Percentiles rank a stretch among this genome's conserved stretches.
These are phyloP conservation scores for Chloropsis hardwickii DNA, from an alignment of 2,113 vertebrate genomes.

Conservation along the genomic window DNA sequence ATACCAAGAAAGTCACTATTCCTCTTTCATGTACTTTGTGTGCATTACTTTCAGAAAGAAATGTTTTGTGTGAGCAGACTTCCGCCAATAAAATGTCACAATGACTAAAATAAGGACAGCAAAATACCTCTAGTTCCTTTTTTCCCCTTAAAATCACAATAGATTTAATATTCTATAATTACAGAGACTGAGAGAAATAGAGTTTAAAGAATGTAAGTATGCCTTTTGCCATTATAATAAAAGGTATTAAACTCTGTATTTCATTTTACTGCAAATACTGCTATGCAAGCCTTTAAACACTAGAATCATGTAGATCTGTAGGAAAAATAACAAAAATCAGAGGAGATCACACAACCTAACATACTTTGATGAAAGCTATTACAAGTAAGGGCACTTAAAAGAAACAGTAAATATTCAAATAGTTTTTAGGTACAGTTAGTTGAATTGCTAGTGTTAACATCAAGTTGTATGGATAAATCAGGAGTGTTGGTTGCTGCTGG, in stretches of 20 bases:
- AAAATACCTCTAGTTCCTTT: slow-evolving; percentile 13
- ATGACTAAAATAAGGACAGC: not conserved
- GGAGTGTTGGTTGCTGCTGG: not conserved
- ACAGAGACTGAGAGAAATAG: slow-evolving; percentile 4
- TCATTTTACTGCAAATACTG: not conserved
- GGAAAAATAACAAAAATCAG: not conserved
- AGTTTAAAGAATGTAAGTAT: slow-evolving; percentile 8
- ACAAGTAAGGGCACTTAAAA: not conserved
- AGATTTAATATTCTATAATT: slow-evolving; percentile 30
- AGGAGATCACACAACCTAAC: not conserved
- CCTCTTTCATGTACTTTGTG: slow-evolving; percentile 28
- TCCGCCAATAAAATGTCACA: slow-evolving; percentile 51
- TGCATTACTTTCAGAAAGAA: slow-evolving; percentile 41
- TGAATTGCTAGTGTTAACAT: not conserved
- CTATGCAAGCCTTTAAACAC: not conserved
- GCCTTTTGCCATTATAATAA: not conserved
- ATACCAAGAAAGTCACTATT: not conserved
- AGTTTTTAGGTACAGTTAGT: not conserved
- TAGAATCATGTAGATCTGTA: not conserved
- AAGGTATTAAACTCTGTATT: not conserved
- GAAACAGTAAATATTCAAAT: not conserved
- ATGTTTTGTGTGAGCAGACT: slow-evolving; percentile 11
- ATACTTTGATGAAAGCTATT: not conserved
- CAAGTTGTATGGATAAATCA: not conserved
- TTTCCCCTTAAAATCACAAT: slow-evolving; percentile 32